Base-by-base conservation (phyloP, 2,888 invertebrate species). In the Euzophera pinguis region DNA sequence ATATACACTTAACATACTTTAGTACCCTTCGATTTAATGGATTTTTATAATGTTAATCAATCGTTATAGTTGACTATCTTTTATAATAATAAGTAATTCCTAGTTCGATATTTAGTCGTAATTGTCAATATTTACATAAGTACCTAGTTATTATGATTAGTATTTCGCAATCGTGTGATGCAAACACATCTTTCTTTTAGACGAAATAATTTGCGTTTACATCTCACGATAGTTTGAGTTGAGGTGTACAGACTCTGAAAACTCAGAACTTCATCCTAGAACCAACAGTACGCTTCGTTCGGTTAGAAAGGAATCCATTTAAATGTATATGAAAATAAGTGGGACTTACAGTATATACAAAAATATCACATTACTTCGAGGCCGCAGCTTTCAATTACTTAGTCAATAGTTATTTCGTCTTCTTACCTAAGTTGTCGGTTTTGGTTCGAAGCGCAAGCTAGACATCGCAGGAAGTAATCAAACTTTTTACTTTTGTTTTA, bases 321-420 rank as follows among this genome's bases (percentile, higher is more conserved):
- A 89, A 89, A 90, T 87, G 86, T 90, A 78, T 89, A 89, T 79
- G 90, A 90, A 90, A 90, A 90, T 89, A 89, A 90, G 80, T 87
- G 80, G 83, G 86, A 87, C 90, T 90, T 88, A 90, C 87, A 88
- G 84, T 88, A 89, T 90, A 87, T 90, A 90, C 90, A 90, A 89
- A 90, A 89, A 90, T 90, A 90, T 90, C 90, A 90, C 90, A 90
- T 86, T 86, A 89, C 85, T 87, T 89, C 87, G 89, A 90, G 90
- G 90, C 90, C 90, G 90, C 90, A 89, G 89, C 90, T 89, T 90
- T 87, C 84, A 84, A 73, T 84, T 80, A 79, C 85, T 88, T 84
- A 89, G 79, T 85, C 73, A 82, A 81, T 83, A 85, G 71, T 84
- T 80, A 81, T 75, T 78, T 81, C 77, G 72, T 86, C 82, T 81